These are phyloP conservation scores for Halesus radiatus DNA, from an alignment of 1,140 invertebrate species.

Conservation along the genomic window DNA sequence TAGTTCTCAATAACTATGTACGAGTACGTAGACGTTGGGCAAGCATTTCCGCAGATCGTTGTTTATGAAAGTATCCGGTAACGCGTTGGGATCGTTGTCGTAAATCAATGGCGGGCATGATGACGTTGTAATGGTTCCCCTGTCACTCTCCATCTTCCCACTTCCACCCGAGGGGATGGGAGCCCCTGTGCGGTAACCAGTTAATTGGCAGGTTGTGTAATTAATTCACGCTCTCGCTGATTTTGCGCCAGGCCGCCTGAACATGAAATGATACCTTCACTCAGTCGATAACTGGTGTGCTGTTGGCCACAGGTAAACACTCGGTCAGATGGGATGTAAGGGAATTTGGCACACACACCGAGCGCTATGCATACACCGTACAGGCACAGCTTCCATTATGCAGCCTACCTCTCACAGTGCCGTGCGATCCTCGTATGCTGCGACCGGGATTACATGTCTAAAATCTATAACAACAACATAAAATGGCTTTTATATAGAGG, in stretches of 20 bases:
- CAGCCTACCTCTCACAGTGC: too few relatives aligned
- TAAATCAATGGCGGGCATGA: constrained; percentile 46
- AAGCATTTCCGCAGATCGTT: constrained; percentile 29
- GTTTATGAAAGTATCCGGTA: constrained; percentile 40
- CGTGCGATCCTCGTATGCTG: too few relatives aligned
- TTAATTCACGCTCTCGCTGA: constrained; percentile 41
- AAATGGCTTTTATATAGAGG: too few relatives aligned
- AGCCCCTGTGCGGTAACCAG: neutral
- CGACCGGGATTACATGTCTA: too few relatives aligned
- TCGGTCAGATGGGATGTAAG: too few relatives aligned
- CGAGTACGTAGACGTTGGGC: neutral
- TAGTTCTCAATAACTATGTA: constrained; percentile 8
- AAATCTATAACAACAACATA: too few relatives aligned
- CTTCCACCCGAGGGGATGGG: neutral
- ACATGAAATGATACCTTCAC: constrained; percentile 18
- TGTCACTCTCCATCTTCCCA: constrained; percentile 35
- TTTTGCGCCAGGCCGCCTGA: constrained; percentile 1
- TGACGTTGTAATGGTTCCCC: constrained; percentile 44
- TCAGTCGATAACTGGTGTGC: constrained; percentile 14
- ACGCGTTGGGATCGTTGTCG: constrained; percentile 19
- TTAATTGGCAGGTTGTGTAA: constrained; percentile 48
- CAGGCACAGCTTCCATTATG: too few relatives aligned
- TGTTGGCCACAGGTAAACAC: neutral
- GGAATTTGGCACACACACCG: too few relatives aligned
- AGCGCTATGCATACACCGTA: too few relatives aligned